These are phyloP conservation scores for Oxyteleia sp. DNA, from an alignment of 2,888 invertebrate species.

Conservation along the genomic window DNA sequence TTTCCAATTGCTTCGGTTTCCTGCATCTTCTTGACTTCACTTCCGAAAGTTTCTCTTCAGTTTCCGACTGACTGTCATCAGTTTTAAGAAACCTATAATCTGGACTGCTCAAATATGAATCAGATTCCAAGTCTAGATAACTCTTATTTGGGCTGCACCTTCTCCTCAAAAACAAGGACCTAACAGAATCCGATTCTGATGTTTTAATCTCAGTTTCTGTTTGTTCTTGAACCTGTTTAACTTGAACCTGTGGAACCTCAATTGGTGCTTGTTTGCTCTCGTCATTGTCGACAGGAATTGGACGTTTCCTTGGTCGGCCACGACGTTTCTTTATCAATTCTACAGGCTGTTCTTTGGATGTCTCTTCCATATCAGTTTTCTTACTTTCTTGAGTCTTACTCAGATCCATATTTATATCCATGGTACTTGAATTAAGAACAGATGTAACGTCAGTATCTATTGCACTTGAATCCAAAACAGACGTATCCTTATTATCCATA, in stretches of 20 bases:
- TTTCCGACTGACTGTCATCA: slow-evolving; percentile 84
- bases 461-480: neutral
- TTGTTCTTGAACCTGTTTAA: slow-evolving; percentile 13
- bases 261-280: slow-evolving; percentile 49
- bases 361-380: slow-evolving; percentile 8
- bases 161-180: slow-evolving; percentile 80
- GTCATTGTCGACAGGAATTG: slow-evolving; percentile 57
- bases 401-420: no score
- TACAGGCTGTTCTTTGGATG: slow-evolving; percentile 59
- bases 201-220: slow-evolving; percentile 77
- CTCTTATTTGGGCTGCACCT: slow-evolving; percentile 82
- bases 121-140: slow-evolving; percentile 74
- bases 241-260: no score
- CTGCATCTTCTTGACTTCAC: slow-evolving; percentile 48
- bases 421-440: no score
- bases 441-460: slow-evolving; percentile 31
- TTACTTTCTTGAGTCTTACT: slow-evolving; percentile 30
- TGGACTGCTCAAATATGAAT: slow-evolving; percentile 78
- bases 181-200: slow-evolving; percentile 82
- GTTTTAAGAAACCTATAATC: slow-evolving; percentile 80
- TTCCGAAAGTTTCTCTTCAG: slow-evolving; percentile 78
- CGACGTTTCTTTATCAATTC: slow-evolving; percentile 74
- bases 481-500: no score
- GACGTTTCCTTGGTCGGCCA: slow-evolving; percentile 76
- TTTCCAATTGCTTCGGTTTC: slow-evolving; percentile 38